Evolutionary conservation across 2,113 vertebrate genomes (phyloP).

Genomic region (Crotalus helleri): DNA sequence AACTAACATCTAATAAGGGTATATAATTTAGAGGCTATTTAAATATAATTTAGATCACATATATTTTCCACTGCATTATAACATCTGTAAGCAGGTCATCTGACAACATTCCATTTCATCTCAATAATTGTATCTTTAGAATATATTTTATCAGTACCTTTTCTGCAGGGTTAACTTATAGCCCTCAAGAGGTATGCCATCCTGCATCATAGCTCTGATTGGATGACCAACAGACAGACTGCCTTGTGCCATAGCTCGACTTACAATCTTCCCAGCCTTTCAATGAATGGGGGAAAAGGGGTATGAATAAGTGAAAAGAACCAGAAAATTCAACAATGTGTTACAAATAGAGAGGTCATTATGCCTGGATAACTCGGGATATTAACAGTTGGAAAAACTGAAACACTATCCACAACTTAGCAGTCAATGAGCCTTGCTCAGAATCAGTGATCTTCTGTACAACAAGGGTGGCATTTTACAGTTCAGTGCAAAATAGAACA

Average conservation of each 20-base stretch:
- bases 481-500: slow-evolving; percentile 75
- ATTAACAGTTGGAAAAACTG: slow-evolving; percentile 77
- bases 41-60: neutral
- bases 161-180: slow-evolving; percentile 44
- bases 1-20: neutral
- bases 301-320: slow-evolving; percentile 80
- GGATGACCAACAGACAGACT: slow-evolving; percentile 59
- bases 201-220: slow-evolving; percentile 11
- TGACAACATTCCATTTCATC: neutral
- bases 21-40: neutral
- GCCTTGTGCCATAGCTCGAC: slow-evolving; percentile 59
- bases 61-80: neutral
- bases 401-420: slow-evolving; percentile 77
- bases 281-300: slow-evolving; percentile 58
- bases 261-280: slow-evolving; percentile 68
- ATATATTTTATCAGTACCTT: slow-evolving; percentile 36
- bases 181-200: slow-evolving; percentile 34
- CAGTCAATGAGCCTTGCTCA: slow-evolving; percentile 71
- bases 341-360: slow-evolving; percentile 81
- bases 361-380: slow-evolving; percentile 77
- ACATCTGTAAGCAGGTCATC: neutral
- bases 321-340: slow-evolving; percentile 83
- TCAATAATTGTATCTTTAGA: neutral
- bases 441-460: slow-evolving; percentile 74
- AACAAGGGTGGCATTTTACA: slow-evolving; percentile 76